These are phyloP conservation scores for Criorhina ranunculi DNA, from an alignment of 2,888 invertebrate genomes.

Conservation along the genomic window DNA sequence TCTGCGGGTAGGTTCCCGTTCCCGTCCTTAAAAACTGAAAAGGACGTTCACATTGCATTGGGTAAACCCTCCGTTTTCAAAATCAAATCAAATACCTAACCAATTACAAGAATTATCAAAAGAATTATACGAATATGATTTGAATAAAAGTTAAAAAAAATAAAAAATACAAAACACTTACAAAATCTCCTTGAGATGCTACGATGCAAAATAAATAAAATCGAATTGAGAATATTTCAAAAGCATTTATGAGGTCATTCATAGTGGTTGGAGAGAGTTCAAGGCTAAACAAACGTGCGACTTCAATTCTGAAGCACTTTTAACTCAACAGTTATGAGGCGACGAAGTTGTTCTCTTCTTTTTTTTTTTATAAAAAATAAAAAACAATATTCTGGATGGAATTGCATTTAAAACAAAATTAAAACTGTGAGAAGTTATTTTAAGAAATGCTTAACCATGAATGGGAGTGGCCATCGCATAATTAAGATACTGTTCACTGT, in stretches of 20 bases:
- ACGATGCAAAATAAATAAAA: conserved; percentile 13
- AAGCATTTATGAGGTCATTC: conserved; percentile 71
- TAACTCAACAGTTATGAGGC: conserved; percentile 57
- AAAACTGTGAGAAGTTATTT: conserved; percentile 68
- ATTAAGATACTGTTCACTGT: conserved; percentile 60
- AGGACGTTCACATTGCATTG: too few relatives aligned
- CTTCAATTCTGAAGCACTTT: conserved; percentile 57
- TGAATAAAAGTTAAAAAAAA: too few relatives aligned
- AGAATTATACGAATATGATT: too few relatives aligned
- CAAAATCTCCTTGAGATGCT: conserved; percentile 38
- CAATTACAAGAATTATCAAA: too few relatives aligned
- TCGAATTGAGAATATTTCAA: conserved; percentile 52
- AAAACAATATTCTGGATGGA: conserved; percentile 55
- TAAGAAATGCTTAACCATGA: conserved; percentile 61
- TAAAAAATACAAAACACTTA: conserved; percentile 12
- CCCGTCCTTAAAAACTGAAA: too few relatives aligned
- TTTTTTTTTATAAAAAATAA: conserved; percentile 35
- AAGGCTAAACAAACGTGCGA: conserved; percentile 64
- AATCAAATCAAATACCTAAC: too few relatives aligned
- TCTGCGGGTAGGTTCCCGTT: too few relatives aligned
- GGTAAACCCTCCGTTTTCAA: too few relatives aligned
- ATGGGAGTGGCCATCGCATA: conserved; percentile 71
- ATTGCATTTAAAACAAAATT: conserved; percentile 70
- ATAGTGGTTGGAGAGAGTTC: conserved; percentile 62
- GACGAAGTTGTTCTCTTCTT: conserved; percentile 25